Evolutionary conservation across 2,888 invertebrate species (phyloP).

Genomic region (Acanthopleura granulata): DNA sequence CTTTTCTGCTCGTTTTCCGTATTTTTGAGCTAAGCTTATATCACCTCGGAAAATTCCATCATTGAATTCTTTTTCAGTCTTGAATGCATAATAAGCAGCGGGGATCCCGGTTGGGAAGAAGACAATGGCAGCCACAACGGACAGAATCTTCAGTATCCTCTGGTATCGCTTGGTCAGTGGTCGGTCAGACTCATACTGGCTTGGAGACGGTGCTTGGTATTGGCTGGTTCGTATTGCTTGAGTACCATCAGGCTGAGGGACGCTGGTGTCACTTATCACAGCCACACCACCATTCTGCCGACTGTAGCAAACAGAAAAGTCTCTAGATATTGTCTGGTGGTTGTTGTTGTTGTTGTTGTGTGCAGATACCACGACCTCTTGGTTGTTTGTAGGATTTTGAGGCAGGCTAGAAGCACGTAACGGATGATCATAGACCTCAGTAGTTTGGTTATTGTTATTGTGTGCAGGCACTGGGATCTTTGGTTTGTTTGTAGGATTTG

Average conservation of each 20-base stretch:
- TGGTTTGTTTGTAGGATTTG: too few species aligned
- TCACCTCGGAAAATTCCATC: constrained; percentile 53
- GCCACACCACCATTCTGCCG: neutral
- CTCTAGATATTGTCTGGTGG: neutral
- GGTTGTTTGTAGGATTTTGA: neutral
- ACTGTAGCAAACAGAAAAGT: neutral
- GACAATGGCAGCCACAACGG: constrained; percentile 47
- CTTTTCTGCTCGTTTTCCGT: constrained; percentile 46
- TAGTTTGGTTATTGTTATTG: too few species aligned
- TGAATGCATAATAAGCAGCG: constrained; percentile 49
- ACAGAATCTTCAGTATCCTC: constrained; percentile 42
- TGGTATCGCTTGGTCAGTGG: constrained; percentile 11
- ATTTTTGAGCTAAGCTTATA: constrained; percentile 53
- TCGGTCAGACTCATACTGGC: neutral
- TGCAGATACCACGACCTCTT: neutral
- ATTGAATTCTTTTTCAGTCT: constrained; percentile 48
- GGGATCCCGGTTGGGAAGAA: constrained; percentile 61
- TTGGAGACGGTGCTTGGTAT: neutral
- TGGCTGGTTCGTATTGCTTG: neutral
- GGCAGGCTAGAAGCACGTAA: too few species aligned
- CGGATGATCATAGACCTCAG: too few species aligned
- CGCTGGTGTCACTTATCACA: neutral
- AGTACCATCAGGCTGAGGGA: neutral
- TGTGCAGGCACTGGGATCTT: too few species aligned
- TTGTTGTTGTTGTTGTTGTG: neutral